phyloP scores from a whole-genome alignment of 2,113 vertebrate genomes.

The Aegypius monachus region DNA sequence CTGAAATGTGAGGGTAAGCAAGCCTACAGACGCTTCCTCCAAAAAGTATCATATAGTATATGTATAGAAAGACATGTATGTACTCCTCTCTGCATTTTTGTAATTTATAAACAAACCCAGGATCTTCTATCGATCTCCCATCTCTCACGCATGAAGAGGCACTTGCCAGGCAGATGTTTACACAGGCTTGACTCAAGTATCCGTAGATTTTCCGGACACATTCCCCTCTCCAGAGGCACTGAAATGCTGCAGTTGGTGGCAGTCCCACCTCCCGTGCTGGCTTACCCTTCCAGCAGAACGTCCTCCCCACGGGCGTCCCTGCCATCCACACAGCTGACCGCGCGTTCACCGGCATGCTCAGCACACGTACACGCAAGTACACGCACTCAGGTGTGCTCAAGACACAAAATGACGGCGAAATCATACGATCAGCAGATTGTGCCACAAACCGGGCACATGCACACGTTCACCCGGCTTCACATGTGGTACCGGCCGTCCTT shows the following conservation, averaged over 20 bases:
- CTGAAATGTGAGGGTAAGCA: background rate
- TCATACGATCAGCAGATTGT: background rate
- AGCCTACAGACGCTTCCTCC: background rate
- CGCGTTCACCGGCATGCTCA: background rate
- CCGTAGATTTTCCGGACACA: background rate
- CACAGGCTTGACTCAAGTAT: background rate
- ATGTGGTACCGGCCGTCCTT: background rate
- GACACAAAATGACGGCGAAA: background rate
- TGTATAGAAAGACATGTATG: background rate
- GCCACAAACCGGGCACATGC: background rate
- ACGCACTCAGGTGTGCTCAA: fast-evolving
- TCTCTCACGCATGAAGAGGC: background rate
- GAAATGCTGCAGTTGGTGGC: background rate
- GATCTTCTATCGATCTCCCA: background rate
- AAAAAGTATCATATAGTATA: background rate
- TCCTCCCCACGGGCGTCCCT: too few species aligned
- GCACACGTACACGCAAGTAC: background rate
- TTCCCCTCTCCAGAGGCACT: background rate
- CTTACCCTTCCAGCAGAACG: background rate
- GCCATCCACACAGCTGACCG: background rate
- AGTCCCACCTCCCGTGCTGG: background rate
- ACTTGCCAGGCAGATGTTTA: background rate
- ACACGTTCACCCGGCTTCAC: too few species aligned
- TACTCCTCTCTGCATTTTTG: background rate
- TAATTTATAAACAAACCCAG: background rate